Base-by-base conservation (phyloP, 2,113 vertebrate genomes). In the Phocoena sinus region DNA sequence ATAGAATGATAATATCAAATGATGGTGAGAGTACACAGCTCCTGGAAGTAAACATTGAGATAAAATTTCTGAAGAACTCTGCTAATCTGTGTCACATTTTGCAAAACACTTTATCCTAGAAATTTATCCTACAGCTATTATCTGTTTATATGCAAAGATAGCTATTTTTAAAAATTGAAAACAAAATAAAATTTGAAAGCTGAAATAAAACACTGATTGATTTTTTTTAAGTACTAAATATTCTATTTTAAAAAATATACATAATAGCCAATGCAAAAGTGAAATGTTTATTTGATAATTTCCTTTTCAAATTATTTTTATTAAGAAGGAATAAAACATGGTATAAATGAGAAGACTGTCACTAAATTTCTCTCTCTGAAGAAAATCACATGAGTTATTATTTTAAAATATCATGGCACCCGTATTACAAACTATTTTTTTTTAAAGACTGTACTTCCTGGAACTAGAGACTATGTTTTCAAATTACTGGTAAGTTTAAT, bases 171-270 rank as follows among this genome's bases (percentile, higher is more conserved):
- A 47, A 13, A 44, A 23, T 41, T 38, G 6, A 36, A 71, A 85
- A 50, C 10, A 60, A 62, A 87, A 76, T 44, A 38, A 13, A 77
- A 21, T 74, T 73, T 85, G 36, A 80, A 93, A 95, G 53, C 5
- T 3, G 17, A 89, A 94, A 74, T 10, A 47, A 63, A 84, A n/a
- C 2, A 47, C 0, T 53, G 21, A 91, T n/a, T 36, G 33, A 21
- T 28, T 84, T 62, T 83, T 36, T 67, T 90, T 47, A 99, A 99
- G 96, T 98, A 98, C 99, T 99, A 99, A 47, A 47, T 47, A 47
- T 98, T 99, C 99, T 99, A 99, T 98, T 98, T 98, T 98, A 3
- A 99, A 97, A 97, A 97, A 98, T 98, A 98, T 97, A 96, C 96
- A 67, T 94, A 98, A 98, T 96, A 97, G 96, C 92, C 97, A 98